Conservation (phyloP, 2,888 invertebrate genomes). For the Gymnocheta viridis region DNA sequence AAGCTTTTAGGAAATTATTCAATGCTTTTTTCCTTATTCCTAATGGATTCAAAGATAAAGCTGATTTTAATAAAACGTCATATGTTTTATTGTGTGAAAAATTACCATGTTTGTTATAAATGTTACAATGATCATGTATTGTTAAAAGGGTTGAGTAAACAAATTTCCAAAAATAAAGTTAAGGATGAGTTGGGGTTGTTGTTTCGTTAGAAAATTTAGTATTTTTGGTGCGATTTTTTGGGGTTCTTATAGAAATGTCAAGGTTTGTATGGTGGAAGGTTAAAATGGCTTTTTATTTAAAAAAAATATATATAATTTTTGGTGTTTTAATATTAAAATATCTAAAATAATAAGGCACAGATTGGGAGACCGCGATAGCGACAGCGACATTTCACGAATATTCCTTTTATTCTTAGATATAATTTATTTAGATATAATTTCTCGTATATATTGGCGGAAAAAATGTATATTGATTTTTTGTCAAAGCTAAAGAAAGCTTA, state of each 20-base stretch:
- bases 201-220: background rate
- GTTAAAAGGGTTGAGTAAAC: constrained; percentile 26
- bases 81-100: constrained; percentile 1
- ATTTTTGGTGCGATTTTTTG: constrained; percentile 6
- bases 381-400: constrained; percentile 82
- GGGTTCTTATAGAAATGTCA: constrained; percentile 51
- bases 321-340: constrained; percentile 47
- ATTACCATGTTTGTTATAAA: constrained; percentile 52
- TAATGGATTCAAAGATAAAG: constrained; percentile 15
- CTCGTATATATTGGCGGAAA: constrained; percentile 30
- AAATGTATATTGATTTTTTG: constrained; percentile 54
- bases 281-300: constrained; percentile 34
- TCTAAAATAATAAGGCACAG: constrained; percentile 79
- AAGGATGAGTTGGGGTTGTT: constrained; percentile 56
- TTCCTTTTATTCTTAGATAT: constrained; percentile 75
- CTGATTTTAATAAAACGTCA: constrained; percentile 15
- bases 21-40: constrained; percentile 22
- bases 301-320: constrained; percentile 45
- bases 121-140: constrained; percentile 53
- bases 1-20: constrained; percentile 21
- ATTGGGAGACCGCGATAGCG: constrained; percentile 83
- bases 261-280: constrained; percentile 57
- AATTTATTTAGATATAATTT: constrained; percentile 38
- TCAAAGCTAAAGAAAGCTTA: constrained; percentile 69
- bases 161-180: constrained; percentile 7